These are phyloP conservation scores for Drosophila siamana DNA, from an alignment of 2,888 invertebrate species.

Conservation along the genomic window DNA sequence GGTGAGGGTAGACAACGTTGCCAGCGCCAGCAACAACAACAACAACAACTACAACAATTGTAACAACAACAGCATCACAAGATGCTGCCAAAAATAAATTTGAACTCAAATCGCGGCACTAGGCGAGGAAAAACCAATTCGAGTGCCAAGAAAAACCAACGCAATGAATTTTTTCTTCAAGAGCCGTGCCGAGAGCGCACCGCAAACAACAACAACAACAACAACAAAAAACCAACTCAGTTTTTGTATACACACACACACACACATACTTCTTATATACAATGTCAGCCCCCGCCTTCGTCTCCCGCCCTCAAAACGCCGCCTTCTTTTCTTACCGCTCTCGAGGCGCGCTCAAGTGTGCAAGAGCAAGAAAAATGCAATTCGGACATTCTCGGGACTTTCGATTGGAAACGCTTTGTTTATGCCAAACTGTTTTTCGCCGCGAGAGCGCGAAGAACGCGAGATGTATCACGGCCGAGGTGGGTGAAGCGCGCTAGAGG, in stretches of 20 bases:
- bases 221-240: slow-evolving; percentile 26
- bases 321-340: not conserved
- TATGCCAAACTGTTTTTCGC: slow-evolving; percentile 16
- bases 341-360: slow-evolving; percentile 65
- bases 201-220: slow-evolving; percentile 14
- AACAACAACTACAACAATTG: slow-evolving; percentile 25
- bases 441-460: not conserved
- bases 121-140: slow-evolving; percentile 61
- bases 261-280: slow-evolving; percentile 7
- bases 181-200: slow-evolving; percentile 49
- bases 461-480: not conserved
- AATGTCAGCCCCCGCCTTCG: not conserved
- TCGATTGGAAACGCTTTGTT: slow-evolving; percentile 32
- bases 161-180: slow-evolving; percentile 64
- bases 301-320: not conserved
- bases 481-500: no score
- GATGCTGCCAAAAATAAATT: slow-evolving; percentile 78
- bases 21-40: slow-evolving; percentile 19
- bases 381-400: slow-evolving; percentile 26
- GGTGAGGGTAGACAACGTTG: slow-evolving; percentile 26
- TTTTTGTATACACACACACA: slow-evolving; percentile 3
- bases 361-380: slow-evolving; percentile 38
- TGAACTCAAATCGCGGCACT: slow-evolving; percentile 74
- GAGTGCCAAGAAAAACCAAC: slow-evolving; percentile 77
- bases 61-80: slow-evolving; percentile 32